Evolutionary conservation across 1,140 invertebrate genomes (phyloP).

Genomic region (Philopotamus ludificatus): DNA sequence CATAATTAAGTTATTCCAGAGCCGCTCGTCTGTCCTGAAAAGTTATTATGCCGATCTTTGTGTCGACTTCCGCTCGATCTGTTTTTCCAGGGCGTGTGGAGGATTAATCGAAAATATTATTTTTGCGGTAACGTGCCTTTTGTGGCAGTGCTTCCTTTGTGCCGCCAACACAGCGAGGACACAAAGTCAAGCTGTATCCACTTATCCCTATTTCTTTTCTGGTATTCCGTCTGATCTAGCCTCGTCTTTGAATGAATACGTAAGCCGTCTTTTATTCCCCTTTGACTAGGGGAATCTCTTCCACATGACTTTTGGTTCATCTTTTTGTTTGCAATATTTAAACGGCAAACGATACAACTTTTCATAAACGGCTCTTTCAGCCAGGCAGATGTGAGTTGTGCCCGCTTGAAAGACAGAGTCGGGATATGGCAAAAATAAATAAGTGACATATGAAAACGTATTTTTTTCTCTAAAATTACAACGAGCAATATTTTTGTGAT

Average conservation of each 20-base stretch:
- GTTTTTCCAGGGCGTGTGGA: neutral
- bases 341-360: neutral
- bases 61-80: neutral
- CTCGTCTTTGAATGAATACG: constrained; percentile 25
- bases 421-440: too few relatives aligned
- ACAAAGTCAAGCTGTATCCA: constrained; percentile 32
- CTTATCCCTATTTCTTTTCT: constrained; percentile 23
- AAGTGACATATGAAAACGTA: too few relatives aligned
- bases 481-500: too few relatives aligned
- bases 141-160: constrained; percentile 19
- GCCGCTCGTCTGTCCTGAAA: too few relatives aligned
- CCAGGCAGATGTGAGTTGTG: too few relatives aligned
- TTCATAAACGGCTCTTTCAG: neutral
- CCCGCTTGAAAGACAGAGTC: too few relatives aligned
- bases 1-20: too few relatives aligned
- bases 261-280: constrained; percentile 23
- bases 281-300: neutral
- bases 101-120: constrained; percentile 37
- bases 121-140: constrained; percentile 19
- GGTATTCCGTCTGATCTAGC: constrained; percentile 21
- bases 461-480: too few relatives aligned
- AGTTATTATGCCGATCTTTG: too few relatives aligned
- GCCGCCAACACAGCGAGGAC: constrained; percentile 4
- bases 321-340: neutral
- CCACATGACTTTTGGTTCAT: neutral